Evolutionary conservation across 2,888 invertebrate genomes (phyloP), one percentile per base, ranked within the genome.

Genomic region (Margaritifera margaritifera): DNA sequence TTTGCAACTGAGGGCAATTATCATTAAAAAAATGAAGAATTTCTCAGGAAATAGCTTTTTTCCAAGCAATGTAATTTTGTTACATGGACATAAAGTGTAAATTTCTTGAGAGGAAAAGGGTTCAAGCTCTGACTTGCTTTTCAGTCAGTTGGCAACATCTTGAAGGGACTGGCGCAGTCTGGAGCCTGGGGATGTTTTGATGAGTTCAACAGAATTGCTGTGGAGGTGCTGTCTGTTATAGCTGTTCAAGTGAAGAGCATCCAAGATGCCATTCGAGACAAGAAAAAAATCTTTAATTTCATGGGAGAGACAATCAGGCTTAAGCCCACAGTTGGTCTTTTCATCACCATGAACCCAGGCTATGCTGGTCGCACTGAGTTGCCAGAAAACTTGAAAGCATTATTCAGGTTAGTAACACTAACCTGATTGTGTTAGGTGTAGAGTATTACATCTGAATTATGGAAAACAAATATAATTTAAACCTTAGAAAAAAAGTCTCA

Each of bases 171-270:
- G 68, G 96, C 98, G 0, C 98, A 98, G 90, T 97, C 97, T 4
- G 98, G 98, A 0, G 96, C 97, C 62, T 98, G 97, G 98, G 98
- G 98, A 22, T 98, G 98, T 88, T 98, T 98, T 90, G 98, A 98
- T 89, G 98, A 98, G 89, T 98, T 98, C 89, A 98, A 98, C 90
- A 92, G 98, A 78, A 98, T 98, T 84, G 96, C 97, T 0, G 97
- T 98, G 4, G 98, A 98, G 91, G 98, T 98, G 1, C 90, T 98
- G 58, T 98, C 98, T 22, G 98, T 98, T 1, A 98, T 98, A 1
- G 98, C 98, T 1, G 97, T 98, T 0, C 98, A 98, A 92, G 97
- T 88, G 25, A 88, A 89, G 78, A 85, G 86, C 76, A 89, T 90
- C 62, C 89, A 92, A 89, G 97, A 97, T 88, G 96, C 97, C 11